phyloP scores from a whole-genome alignment of 2,888 invertebrate species.

The Asteroscopus sphinx region DNA sequence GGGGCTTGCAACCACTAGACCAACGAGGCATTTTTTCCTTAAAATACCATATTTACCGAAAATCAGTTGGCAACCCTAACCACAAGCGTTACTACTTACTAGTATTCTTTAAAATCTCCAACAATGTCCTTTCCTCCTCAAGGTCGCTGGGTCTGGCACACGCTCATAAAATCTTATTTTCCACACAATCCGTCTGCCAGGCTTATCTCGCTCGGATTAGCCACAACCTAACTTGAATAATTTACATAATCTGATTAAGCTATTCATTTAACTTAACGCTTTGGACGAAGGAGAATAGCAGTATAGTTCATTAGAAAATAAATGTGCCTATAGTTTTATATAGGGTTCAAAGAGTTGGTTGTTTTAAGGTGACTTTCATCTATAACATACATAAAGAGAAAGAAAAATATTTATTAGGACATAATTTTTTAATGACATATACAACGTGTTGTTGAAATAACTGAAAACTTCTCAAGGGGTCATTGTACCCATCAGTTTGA shows the following conservation, averaged over 20 bases:
- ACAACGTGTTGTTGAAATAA: too few species aligned
- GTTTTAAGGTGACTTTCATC: background rate
- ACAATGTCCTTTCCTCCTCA: conserved; percentile 17
- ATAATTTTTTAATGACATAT: too few species aligned
- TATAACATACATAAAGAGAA: too few species aligned
- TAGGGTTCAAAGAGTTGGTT: conserved; percentile 1
- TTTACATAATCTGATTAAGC: conserved; percentile 62
- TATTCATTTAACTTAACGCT: conserved; percentile 60
- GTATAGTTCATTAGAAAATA: conserved; percentile 1
- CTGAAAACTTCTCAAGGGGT: too few species aligned
- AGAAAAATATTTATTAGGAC: too few species aligned
- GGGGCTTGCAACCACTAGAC: too few species aligned
- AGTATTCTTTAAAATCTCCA: too few species aligned
- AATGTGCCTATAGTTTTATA: conserved; percentile 27
- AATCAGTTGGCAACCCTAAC: too few species aligned
- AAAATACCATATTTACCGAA: too few species aligned
- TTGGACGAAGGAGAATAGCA: conserved; percentile 29
- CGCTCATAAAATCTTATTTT: conserved; percentile 64
- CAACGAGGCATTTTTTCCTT: too few species aligned
- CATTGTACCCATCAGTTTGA: too few species aligned
- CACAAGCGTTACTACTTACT: too few species aligned
- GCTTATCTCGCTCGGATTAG: conserved; percentile 54
- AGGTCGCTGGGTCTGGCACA: conserved; percentile 52
- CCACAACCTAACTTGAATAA: conserved; percentile 49
- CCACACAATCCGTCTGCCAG: conserved; percentile 60